Evolutionary conservation across 2,888 invertebrate genomes (phyloP), one percentile per base, ranked within the genome.

Genomic region (Euspilapteryx auroguttella): DNA sequence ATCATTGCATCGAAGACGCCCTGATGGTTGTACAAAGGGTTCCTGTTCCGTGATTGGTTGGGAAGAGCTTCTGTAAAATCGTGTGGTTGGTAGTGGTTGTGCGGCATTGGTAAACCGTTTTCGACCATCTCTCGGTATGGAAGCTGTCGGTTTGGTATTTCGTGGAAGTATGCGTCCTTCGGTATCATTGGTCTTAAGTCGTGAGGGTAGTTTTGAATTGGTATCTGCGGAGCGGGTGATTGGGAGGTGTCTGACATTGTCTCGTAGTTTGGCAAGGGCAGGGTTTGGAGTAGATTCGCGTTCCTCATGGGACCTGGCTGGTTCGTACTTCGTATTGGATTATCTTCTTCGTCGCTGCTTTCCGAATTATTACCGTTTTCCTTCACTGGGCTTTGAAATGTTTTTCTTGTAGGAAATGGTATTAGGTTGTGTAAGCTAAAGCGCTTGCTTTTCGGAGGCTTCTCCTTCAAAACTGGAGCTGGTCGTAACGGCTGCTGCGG

Each of bases 91-190:
- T 55, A 55, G 27, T 50, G 43, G 31, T 59, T 55, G 34, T 55
- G 65, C 2, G 59, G 51, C 4, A 42, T 42, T 2, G 56, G 59
- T 2, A 54, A 42, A 3, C 56, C 55, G 29, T 51, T 61, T 29
- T 63, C 66, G 24, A 50, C 40, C 41, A 52, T 42, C 3, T 52
- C 49, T 26, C 63, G 56, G 28, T 50, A 53, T 28, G 49, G 53
- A 12, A 40, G 37, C 25, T 49, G 73, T 26, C 77, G 58, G 45
- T 79, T 79, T 1, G 81, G 76, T 21, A 81, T 63, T 31, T 81
- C 80, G 39, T 81, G 81, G 40, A 81, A 81, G 44, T 81, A 81
- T 1, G 81, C 81, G 49, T 81, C 81, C 55, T 80, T 81, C 8
- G 81, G 81, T 28, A 80, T 63, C 42, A 78, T 59, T 0, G 61